Conservation (phyloP, 2,113 vertebrate genomes). For the Sceloporus tristichus region DNA sequence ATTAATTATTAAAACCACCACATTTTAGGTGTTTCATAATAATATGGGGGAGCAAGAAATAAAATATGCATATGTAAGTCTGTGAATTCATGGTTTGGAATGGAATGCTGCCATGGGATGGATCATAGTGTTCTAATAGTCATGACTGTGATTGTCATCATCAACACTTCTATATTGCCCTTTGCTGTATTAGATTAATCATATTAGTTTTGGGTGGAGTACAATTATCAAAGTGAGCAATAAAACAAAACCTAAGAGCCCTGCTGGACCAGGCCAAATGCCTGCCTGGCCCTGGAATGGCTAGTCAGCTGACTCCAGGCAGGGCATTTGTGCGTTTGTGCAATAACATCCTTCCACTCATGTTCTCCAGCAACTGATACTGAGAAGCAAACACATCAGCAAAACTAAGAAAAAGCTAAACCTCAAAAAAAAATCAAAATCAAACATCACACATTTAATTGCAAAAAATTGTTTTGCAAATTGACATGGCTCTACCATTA, state of each 20-base stretch:
- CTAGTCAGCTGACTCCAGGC: too few relatives aligned
- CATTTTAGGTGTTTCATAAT: too few relatives aligned
- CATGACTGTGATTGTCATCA: background rate
- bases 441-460: too few relatives aligned
- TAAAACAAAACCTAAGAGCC: background rate
- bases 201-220: background rate
- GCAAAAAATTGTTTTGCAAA: background rate
- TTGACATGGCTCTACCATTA: background rate
- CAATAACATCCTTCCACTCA: too few relatives aligned
- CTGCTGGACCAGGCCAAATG: background rate
- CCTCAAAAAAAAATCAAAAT: background rate
- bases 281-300: too few relatives aligned
- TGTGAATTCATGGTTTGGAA: background rate
- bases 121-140: background rate
- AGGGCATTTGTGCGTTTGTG: too few relatives aligned
- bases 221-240: background rate
- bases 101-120: background rate
- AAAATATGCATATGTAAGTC: background rate
- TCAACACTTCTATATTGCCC: background rate
- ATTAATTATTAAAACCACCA: too few relatives aligned
- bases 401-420: too few relatives aligned
- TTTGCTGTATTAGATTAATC: background rate
- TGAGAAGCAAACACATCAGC: too few relatives aligned
- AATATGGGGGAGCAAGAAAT: too few relatives aligned
- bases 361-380: too few relatives aligned